Conservation (phyloP, 2,797 vertebrate species). For the Labeo calbasu region DNA sequence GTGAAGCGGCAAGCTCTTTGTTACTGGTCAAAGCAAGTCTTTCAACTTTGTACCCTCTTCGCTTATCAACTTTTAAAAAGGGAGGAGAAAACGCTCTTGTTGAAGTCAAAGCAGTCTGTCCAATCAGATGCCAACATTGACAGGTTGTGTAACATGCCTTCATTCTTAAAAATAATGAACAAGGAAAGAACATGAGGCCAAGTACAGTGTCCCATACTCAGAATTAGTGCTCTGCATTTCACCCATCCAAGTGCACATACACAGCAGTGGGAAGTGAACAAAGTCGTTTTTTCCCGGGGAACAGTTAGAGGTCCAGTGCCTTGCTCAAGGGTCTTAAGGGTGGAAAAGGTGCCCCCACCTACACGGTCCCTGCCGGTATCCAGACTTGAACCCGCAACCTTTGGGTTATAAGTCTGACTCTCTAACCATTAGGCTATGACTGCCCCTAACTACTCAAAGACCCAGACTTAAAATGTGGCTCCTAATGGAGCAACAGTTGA, state of each 20-base stretch:
- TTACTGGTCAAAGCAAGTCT: neutral
- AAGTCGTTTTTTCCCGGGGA: no score
- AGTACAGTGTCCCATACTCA: no score
- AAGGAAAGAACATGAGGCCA: no score
- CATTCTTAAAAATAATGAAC: neutral
- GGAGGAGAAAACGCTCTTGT: neutral
- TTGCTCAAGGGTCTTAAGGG: no score
- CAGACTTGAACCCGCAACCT: no score
- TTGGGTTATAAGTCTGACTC: no score
- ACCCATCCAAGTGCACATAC: neutral
- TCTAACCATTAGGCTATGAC: no score
- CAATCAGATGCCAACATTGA: neutral
- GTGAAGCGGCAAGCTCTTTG: constrained; percentile 1
- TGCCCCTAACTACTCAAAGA: neutral
- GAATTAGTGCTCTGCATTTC: neutral
- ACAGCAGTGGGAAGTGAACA: no score
- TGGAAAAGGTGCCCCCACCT: no score
- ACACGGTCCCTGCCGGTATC: no score
- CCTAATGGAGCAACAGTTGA: neutral
- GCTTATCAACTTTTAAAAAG: neutral
- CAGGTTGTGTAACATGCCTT: neutral
- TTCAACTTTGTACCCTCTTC: neutral
- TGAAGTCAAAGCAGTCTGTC: no score
- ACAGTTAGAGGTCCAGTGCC: no score
- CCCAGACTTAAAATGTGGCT: neutral